A percentile compares a stretch with the other conserved stretches of the same genome.
phyloP scores from a whole-genome alignment of 2,113 vertebrate genomes.

The Lophotis ruficrista region DNA sequence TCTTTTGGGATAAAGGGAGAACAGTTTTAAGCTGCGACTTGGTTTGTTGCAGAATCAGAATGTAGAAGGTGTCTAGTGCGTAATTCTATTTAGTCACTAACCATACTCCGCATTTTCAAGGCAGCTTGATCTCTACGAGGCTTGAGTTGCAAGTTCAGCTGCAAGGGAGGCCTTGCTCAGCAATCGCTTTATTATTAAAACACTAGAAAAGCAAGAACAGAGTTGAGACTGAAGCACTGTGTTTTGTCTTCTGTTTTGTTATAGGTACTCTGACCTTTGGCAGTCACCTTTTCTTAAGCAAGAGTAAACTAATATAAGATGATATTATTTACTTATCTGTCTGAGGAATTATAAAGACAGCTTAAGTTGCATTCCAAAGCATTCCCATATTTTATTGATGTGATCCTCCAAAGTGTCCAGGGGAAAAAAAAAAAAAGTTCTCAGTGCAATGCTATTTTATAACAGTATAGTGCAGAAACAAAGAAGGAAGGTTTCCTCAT shows the following conservation, averaged over 20 bases:
- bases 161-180: not conserved
- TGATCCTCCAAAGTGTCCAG: not conserved
- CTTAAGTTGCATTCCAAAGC: not conserved
- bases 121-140: not conserved
- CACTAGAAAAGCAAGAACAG: not conserved
- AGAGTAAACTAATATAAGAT: not conserved
- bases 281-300: not conserved
- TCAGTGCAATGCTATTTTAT: not conserved
- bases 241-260: not conserved
- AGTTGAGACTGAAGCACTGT: not conserved
- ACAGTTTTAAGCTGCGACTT: not conserved
- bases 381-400: not conserved
- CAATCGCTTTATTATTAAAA: not conserved
- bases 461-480: not conserved
- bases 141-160: not conserved
- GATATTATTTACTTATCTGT: not conserved
- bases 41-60: not conserved
- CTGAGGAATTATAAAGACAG: not conserved
- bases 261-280: not conserved
- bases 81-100: not conserved
- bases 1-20: not conserved
- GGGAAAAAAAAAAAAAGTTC: rapidly evolving
- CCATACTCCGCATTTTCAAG: not conserved
- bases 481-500: not conserved
- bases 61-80: not conserved